Conservation (phyloP, 2,113 vertebrate genomes). For the Brienomyrus brachyistius region DNA sequence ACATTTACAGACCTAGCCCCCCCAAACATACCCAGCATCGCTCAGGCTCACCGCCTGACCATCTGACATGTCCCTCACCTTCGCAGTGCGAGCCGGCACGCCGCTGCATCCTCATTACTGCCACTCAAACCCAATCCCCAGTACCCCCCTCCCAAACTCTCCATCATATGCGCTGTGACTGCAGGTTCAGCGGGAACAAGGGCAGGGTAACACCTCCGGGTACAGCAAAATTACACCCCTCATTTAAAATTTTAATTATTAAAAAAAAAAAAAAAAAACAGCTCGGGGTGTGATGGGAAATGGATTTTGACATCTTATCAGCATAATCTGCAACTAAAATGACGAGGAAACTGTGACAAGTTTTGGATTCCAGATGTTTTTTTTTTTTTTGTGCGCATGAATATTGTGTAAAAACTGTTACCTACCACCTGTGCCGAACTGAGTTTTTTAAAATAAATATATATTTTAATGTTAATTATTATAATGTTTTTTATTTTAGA, state of each 20-base stretch:
- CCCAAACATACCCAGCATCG: background rate
- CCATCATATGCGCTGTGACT: background rate
- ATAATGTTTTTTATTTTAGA: background rate
- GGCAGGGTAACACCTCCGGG: conserved; percentile 16
- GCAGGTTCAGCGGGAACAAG: conserved; percentile 11
- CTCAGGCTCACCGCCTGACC: background rate
- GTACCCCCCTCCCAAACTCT: background rate
- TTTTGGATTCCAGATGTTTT: conserved; percentile 7
- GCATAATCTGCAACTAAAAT: background rate
- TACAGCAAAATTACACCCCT: conserved; percentile 1
- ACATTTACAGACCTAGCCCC: background rate
- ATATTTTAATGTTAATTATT: background rate
- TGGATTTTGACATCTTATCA: background rate
- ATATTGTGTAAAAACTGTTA: background rate
- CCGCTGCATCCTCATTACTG: background rate
- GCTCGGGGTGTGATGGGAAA: background rate
- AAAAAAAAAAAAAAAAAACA: background rate
- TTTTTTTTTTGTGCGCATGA: background rate
- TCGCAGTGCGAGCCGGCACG: background rate
- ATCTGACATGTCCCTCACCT: background rate
- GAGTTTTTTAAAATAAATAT: too few species aligned
- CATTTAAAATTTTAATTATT: conserved; percentile 7
- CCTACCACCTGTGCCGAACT: background rate
- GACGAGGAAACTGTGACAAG: background rate
- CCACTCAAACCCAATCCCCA: background rate